Base-by-base conservation (phyloP, 2,888 invertebrate species). In the Lepetodrilus schrolli region DNA sequence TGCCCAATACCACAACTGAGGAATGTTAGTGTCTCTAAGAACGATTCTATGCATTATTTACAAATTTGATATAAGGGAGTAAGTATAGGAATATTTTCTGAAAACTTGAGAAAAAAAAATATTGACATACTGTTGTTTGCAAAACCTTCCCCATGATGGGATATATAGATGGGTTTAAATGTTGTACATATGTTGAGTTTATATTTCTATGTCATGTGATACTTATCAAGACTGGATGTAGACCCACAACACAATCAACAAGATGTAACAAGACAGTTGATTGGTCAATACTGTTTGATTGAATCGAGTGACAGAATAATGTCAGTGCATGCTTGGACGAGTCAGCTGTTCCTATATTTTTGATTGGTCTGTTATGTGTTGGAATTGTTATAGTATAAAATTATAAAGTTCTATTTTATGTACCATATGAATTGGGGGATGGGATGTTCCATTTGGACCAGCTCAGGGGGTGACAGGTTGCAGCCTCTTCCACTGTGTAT, bases 331-430 rank as follows among this genome's bases (percentile, higher is more conserved):
- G 43, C 4, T 43, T 43, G 43, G 43, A 43, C 17, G 43, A 43
- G n/a, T 17, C 43, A 43, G 43, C n/a, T 17, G 7, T 43, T 43
- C 43, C 43, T 43, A 17, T 43, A n/a, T 43, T 51, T 34, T 17
- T 58, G 58, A 58, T 58, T 58, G 58, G 58, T 58, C 58, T 30
- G 58, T 43, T 43, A 43, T n/a, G 58, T 58, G 34, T 58, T 34
- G 58, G 34, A 58, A 13, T 34, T 58, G 58, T 58, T 34, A 30
- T n/a, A 58, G 58, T 34, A 34, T 58, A n/a, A 58, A 26, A 30
- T 21, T 34, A n/a, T 30, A 58, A 30, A 58, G 58, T 58, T 58
- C 34, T 58, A 58, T 34, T 58, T 34, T 58, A 34, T 58, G 58
- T 51, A 58, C 13, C n/a, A n/a, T 43, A 34, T 23, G 58, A 34